Conservation (phyloP, 2,797 vertebrate species). For the Amblyraja radiata region DNA sequence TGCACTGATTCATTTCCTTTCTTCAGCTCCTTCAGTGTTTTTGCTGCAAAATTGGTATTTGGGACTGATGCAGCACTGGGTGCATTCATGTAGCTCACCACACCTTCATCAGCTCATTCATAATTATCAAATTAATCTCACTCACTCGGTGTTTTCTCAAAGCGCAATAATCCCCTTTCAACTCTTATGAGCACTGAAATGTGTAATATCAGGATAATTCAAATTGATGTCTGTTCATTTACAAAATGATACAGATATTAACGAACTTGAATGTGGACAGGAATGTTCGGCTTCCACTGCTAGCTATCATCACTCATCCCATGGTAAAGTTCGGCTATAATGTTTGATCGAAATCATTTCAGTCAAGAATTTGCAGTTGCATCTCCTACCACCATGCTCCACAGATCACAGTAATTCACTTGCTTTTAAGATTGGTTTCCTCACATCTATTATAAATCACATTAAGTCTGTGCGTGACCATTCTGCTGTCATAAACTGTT, state of each 20-base stretch:
- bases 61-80: not conserved
- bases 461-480: not conserved
- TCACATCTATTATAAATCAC: not conserved
- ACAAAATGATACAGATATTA: too few relatives aligned
- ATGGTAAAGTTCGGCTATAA: too few relatives aligned
- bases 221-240: too few relatives aligned
- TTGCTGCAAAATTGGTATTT: not conserved
- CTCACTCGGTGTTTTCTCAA: not conserved
- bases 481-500: not conserved
- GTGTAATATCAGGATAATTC: too few relatives aligned
- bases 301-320: too few relatives aligned
- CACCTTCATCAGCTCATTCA: not conserved
- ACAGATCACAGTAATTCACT: not conserved
- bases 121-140: not conserved
- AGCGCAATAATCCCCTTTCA: not conserved
- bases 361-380: not conserved
- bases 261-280: too few relatives aligned
- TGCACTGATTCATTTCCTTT: not conserved
- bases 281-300: too few relatives aligned
- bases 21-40: not conserved
- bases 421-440: not conserved
- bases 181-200: too few relatives aligned
- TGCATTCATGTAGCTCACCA: not conserved
- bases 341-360: too few relatives aligned
- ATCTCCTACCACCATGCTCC: not conserved